A percentile compares a stretch with the other conserved stretches of the same genome.
phyloP scores from a whole-genome alignment of 2,113 vertebrate genomes.

The Glareola pratincola region DNA sequence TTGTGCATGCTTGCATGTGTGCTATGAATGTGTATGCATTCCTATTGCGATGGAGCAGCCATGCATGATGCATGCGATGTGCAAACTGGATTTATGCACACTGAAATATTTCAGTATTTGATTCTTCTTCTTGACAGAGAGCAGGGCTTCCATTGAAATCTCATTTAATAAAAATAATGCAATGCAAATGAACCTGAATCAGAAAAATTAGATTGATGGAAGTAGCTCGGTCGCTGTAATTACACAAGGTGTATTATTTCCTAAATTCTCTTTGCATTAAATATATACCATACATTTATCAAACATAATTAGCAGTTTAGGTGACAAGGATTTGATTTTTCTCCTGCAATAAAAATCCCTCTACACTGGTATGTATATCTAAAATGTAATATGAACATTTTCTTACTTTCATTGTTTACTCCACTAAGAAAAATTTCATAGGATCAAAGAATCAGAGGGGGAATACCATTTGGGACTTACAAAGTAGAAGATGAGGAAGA shows the following conservation, averaged over 20 bases:
- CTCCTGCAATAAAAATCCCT: conserved; percentile 74
- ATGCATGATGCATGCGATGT: background rate
- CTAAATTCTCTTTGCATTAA: conserved; percentile 81
- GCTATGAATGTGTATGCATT: rapidly evolving
- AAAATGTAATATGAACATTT: conserved; percentile 51
- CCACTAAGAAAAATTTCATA: conserved; percentile 34
- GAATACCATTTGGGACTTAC: conserved; percentile 1
- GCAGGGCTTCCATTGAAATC: conserved; percentile 56
- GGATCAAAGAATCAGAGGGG: background rate
- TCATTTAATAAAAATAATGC: conserved; percentile 80
- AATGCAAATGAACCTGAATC: conserved; percentile 77
- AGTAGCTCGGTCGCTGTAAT: conserved; percentile 75
- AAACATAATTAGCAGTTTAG: conserved; percentile 85
- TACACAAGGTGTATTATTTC: conserved; percentile 81
- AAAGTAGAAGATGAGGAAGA: conserved; percentile 21
- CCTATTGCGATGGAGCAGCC: background rate
- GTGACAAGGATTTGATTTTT: conserved; percentile 85
- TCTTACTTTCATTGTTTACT: conserved; percentile 59
- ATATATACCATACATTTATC: conserved; percentile 81
- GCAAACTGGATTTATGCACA: background rate
- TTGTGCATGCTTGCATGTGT: background rate
- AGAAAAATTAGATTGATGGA: conserved; percentile 80
- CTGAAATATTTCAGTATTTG: background rate
- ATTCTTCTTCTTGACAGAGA: conserved; percentile 47
- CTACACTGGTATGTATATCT: conserved; percentile 53